phyloP scores from a whole-genome alignment of 2,888 invertebrate species.

The Tetragonula carbonaria region DNA sequence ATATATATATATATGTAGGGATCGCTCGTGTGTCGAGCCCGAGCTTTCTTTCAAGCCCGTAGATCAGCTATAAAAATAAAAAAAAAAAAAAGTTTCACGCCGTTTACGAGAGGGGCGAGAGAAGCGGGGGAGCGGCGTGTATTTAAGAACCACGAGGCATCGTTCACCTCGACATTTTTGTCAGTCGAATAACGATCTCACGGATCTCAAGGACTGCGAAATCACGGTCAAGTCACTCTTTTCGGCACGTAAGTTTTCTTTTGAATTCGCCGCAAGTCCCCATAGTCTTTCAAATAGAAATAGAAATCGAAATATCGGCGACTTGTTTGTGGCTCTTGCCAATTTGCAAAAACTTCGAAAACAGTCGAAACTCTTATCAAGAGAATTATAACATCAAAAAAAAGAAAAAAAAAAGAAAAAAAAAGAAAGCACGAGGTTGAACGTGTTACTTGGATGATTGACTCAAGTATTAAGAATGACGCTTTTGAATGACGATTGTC shows the following conservation, averaged over 20 bases:
- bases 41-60: slow-evolving; percentile 4
- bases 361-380: background rate
- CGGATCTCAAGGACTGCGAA: no score
- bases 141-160: background rate
- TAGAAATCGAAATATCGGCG: no score
- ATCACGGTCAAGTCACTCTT: no score
- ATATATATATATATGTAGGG: slow-evolving; percentile 11
- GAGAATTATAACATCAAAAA: fast-evolving
- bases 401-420: no score
- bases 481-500: background rate
- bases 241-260: background rate
- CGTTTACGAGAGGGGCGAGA: background rate
- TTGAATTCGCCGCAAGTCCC: no score
- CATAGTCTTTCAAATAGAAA: no score
- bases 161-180: background rate
- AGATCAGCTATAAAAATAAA: slow-evolving; percentile 25
- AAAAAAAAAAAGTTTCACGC: slow-evolving; percentile 15
- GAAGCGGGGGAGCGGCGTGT: background rate
- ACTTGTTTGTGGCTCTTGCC: no score
- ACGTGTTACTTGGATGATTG: background rate
- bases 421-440: background rate
- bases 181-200: background rate
- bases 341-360: fast-evolving
- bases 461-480: background rate
- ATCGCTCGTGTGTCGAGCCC: slow-evolving; percentile 14